Base-by-base conservation (phyloP, 2,797 vertebrate species). In the Chelmon rostratus region DNA sequence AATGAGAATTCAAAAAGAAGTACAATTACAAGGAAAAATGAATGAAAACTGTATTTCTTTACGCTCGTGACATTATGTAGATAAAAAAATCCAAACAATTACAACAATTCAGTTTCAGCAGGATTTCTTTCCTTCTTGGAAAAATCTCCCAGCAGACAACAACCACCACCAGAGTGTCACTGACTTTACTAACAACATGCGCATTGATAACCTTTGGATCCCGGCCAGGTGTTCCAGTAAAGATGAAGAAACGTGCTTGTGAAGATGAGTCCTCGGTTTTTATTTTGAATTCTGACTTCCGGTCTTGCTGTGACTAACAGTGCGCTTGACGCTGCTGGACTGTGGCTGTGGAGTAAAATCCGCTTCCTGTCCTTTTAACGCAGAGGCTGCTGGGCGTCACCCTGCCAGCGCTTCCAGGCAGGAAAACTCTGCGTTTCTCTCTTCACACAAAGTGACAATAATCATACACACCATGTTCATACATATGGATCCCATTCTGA, bases 321-420 rank as follows among this genome's bases (percentile, higher is more conserved):
- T 16, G 0, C 4, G 0, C 9, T 68, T 82, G 73, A 79, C 47
- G 6, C 28, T 33, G 21, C 40, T 49, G 83, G 81, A 82, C 69
- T 78, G 47, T 54, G 71, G 59, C 35, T 81, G 62, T 86, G 69
- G 28, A 21, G 76, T 89, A 59, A 81, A 90, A 91, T 91, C 82
- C 76, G 67, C 90, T 95, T 95, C 94, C 94, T 93, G 95, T 91
- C 91, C 81, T 79, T 93, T 94, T 91, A 93, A 92, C 88, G 72
- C 70, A 54, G 88, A 74, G 70, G 62, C 86, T 88, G 83, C 79
- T 89, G 93, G 95, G 95, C 95, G 94, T 91, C 86, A 88, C 92
- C 92, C 75, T 52, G 35, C 73, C 15, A 54, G 18, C 44, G 25
- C 61, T 81, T 75, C 88, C 62, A 68, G 33, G 37, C 50, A 25